A percentile compares a stretch with the other conserved stretches of the same genome.
These are phyloP conservation scores for Sycobia sp. DNA, from an alignment of 1,140 invertebrate species.

Conservation along the genomic window DNA sequence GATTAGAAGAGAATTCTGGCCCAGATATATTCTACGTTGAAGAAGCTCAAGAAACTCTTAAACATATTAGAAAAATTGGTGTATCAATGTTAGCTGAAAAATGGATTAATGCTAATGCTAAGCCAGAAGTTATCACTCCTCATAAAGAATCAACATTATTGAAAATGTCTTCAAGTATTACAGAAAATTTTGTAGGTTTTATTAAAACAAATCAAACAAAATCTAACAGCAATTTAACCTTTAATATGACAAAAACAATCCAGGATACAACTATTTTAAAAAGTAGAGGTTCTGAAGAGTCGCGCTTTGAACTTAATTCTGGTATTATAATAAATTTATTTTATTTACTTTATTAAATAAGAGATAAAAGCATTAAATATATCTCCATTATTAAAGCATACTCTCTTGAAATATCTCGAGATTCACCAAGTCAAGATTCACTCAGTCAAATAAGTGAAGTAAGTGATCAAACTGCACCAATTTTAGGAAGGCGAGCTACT, in stretches of 20 bases:
- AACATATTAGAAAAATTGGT: slow-evolving; percentile 71
- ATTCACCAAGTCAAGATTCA: slow-evolving; percentile 61
- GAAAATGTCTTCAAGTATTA: slow-evolving; percentile 47
- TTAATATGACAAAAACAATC: slow-evolving; percentile 46
- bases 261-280: slow-evolving; percentile 66
- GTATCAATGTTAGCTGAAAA: slow-evolving; percentile 67
- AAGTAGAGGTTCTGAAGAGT: slow-evolving; percentile 64
- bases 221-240: slow-evolving; percentile 30
- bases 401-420: slow-evolving; percentile 49
- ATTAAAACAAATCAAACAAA: slow-evolving; percentile 51
- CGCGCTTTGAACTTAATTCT: slow-evolving; percentile 39
- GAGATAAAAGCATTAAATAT: neutral
- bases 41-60: slow-evolving; percentile 72
- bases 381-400: slow-evolving; percentile 45
- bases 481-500: slow-evolving; percentile 67
- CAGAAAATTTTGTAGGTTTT: slow-evolving; percentile 57
- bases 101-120: slow-evolving; percentile 66
- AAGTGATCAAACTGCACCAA: slow-evolving; percentile 67
- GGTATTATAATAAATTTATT: slow-evolving; percentile 37
- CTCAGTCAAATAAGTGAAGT: slow-evolving; percentile 67
- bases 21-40: slow-evolving; percentile 70
- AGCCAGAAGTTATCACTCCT: slow-evolving; percentile 55
- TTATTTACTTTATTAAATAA: neutral
- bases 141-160: slow-evolving; percentile 42
- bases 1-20: slow-evolving; percentile 58